Evolutionary conservation across 2,113 vertebrate genomes (phyloP), one percentile per base, ranked within the genome.

Genomic region (Anoura caudifer): DNA sequence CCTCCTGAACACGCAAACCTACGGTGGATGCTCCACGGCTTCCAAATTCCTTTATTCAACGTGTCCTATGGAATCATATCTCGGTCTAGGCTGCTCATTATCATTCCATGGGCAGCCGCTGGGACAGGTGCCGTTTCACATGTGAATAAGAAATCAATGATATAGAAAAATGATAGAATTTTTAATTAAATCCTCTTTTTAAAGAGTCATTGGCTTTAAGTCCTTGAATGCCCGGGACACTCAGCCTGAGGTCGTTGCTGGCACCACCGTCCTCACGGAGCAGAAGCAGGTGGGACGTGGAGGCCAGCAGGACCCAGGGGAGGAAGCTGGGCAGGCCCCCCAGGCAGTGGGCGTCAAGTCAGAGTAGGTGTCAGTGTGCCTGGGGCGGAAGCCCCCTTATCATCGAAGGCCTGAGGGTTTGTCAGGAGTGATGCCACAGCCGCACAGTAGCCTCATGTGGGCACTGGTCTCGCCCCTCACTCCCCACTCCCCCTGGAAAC

Each of bases 21-120:
- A 75, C 63, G 13, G 4, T 52, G 10, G 59, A 52, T 22, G 89
- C 82, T 94, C 91, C n/a, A 54, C 19, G 31, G 5, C 5, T 7
- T 96, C 88, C 91, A 56, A n/a, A 96, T 81, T 56, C 84, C 94
- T 75, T 91, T 79, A 87, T 73, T 63, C 87, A 88, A 31, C 52
- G 26, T 3, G 41, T 90, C 15, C 50, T 67, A 16, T 2, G 85
- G 91, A 91, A 14, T 92, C 91, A 3, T 54, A 24, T 73, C 24
- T 87, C n/a, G 12, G 28, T n/a, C 85, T 86, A 31, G 79, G 43
- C 84, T 94, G 91, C 88, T 50, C 36, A 90, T 77, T 70, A 63
- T 22, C 69, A 52, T 70, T 90, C 52, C 26, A 1, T 1, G 1
- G 33, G 24, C 69, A 86, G 24, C 70, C 38, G 43, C 61, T 52